These are phyloP conservation scores for Sphecodes monilicornis DNA, from an alignment of 2,888 invertebrate species.

Conservation along the genomic window DNA sequence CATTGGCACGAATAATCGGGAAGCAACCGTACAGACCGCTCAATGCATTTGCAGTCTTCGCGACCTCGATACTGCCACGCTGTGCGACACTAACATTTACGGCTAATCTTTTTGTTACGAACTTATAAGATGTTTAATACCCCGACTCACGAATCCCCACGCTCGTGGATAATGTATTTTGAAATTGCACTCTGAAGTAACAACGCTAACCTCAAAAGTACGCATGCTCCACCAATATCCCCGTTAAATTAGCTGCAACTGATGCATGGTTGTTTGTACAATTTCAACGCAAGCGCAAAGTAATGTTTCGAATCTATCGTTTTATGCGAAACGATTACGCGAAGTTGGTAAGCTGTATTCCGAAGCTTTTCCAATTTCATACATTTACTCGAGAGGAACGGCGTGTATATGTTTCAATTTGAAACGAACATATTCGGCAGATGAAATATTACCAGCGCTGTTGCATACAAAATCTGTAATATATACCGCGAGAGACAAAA, in stretches of 20 bases:
- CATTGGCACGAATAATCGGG: constrained; percentile 41
- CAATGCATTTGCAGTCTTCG: constrained; percentile 38
- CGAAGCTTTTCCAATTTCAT: not conserved
- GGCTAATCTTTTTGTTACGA: not conserved
- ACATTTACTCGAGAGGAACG: too few relatives aligned
- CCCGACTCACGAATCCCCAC: too few relatives aligned
- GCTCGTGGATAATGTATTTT: too few relatives aligned
- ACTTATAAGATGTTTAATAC: not conserved
- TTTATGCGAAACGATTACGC: not conserved
- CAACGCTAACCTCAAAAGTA: not conserved
- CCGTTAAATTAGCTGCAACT: not conserved
- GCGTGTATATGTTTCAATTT: too few relatives aligned
- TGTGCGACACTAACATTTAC: not conserved
- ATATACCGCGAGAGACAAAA: not conserved
- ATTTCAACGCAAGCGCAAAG: not conserved
- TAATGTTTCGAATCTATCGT: not conserved
- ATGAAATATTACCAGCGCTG: not conserved
- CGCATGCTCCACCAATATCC: not conserved
- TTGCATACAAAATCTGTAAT: not conserved
- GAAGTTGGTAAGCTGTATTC: not conserved
- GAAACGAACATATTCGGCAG: not conserved
- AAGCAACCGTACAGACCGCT: constrained; percentile 33
- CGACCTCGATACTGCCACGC: constrained; percentile 12
- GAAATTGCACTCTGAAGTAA: not conserved
- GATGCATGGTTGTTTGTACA: not conserved